Evolutionary conservation across 2,888 invertebrate species (phyloP).

Genomic region (Ceratothoa steindachneri): DNA sequence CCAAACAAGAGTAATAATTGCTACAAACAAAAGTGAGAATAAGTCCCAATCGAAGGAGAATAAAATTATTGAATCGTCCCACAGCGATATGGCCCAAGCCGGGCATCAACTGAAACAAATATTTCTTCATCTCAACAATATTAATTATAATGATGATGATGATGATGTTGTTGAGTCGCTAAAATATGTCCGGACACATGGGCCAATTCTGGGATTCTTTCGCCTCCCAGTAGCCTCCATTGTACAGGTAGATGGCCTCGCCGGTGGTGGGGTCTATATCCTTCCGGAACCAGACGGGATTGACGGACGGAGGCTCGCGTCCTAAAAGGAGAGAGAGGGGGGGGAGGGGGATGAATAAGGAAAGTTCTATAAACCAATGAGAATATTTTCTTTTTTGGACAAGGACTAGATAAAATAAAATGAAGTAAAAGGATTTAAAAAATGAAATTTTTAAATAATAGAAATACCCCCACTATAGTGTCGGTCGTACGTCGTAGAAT

Average conservation of each 20-base stretch:
- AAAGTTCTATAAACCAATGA: too few species aligned
- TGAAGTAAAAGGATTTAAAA: too few species aligned
- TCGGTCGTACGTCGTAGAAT: too few species aligned
- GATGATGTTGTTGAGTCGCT: conserved; percentile 26
- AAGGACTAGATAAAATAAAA: too few species aligned
- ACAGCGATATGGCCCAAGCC: too few species aligned
- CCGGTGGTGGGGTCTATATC: conserved; percentile 64
- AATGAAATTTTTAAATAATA: too few species aligned
- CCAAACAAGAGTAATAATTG: neutral
- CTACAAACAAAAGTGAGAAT: too few species aligned
- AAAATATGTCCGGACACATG: conserved; percentile 83
- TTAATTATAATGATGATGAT: neutral
- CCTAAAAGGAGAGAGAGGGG: conserved; percentile 58
- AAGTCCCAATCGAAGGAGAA: too few species aligned
- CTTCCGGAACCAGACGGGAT: conserved; percentile 86
- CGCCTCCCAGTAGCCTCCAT: conserved; percentile 85
- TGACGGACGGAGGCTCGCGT: conserved; percentile 66
- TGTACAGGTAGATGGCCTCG: conserved; percentile 74
- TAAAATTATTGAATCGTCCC: too few species aligned
- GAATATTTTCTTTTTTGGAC: too few species aligned
- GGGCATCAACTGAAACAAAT: neutral
- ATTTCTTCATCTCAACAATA: neutral
- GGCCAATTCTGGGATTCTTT: conserved; percentile 85
- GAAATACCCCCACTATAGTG: too few species aligned
- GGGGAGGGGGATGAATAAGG: too few species aligned